Evolutionary conservation across 2,113 vertebrate species (phyloP).

Genomic region (Osmerus mordax): DNA sequence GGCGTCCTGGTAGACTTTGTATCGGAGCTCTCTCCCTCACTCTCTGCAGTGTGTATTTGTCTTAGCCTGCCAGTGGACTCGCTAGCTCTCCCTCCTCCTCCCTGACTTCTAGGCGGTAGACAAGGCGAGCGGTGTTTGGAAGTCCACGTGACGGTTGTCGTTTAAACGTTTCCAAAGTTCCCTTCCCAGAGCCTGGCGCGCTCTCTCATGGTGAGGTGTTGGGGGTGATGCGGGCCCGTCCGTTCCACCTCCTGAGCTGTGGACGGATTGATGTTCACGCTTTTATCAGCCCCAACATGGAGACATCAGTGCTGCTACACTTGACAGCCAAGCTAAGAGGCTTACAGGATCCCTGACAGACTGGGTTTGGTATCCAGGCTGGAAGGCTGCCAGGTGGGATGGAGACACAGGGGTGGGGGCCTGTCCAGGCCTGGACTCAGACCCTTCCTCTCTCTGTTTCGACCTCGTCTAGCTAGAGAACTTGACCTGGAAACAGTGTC

Average conservation of each 20-base stretch:
- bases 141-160: not conserved
- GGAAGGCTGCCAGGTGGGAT: not conserved
- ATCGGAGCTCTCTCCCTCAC: too few relatives aligned
- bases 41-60: too few relatives aligned
- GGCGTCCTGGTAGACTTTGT: too few relatives aligned
- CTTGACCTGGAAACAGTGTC: too few relatives aligned
- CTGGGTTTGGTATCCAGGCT: not conserved
- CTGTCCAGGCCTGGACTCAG: constrained; percentile 9
- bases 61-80: too few relatives aligned
- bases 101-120: too few relatives aligned
- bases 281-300: constrained; percentile 33
- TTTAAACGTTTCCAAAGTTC: constrained; percentile 13
- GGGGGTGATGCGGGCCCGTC: not conserved
- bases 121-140: too few relatives aligned
- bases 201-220: not conserved
- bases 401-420: not conserved
- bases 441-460: constrained; percentile 9
- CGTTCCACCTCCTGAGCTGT: constrained; percentile 6
- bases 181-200: not conserved
- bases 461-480: not conserved
- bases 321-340: constrained; percentile 43
- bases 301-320: constrained; percentile 42
- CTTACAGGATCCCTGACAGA: constrained; percentile 33
- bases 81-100: too few relatives aligned
- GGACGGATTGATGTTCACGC: constrained; percentile 25